Conservation (phyloP, 2,888 invertebrate species). For the Octonoba sinensis region DNA sequence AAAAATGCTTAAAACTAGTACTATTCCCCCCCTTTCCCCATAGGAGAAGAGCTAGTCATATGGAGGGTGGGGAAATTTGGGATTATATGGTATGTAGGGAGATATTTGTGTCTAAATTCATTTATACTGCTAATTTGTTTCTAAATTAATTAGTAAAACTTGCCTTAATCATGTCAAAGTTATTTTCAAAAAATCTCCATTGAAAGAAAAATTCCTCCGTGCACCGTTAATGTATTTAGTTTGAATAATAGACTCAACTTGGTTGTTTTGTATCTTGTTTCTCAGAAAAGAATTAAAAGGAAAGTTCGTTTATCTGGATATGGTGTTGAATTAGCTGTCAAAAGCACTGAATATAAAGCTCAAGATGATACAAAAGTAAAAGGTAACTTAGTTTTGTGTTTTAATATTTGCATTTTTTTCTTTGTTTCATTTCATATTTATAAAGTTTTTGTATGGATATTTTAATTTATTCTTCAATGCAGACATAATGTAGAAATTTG, state of each 20-base stretch:
- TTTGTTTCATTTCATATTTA: neutral
- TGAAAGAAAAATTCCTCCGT: no score
- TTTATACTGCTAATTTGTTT: no score
- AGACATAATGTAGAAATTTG: no score
- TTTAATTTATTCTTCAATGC: no score
- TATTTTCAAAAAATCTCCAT: neutral
- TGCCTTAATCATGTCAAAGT: neutral
- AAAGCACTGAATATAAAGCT: constrained; percentile 99
- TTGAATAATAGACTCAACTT: neutral
- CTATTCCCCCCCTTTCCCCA: no score
- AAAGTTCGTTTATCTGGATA: constrained; percentile 91
- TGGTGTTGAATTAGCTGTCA: constrained; percentile 97
- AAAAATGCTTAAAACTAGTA: no score
- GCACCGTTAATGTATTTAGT: neutral
- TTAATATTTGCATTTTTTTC: neutral
- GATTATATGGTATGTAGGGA: no score
- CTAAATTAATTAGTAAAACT: no score
- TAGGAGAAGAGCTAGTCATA: no score
- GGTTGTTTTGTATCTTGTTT: neutral
- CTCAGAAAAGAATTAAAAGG: constrained; percentile 72
- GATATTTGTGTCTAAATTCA: no score
- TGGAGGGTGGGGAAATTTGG: no score
- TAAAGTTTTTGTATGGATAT: no score
- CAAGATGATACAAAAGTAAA: constrained; percentile 87
- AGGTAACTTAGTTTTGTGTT: constrained; percentile 60